Base-by-base conservation (phyloP, 1,140 invertebrate genomes). In the Episyrphus balteatus region DNA sequence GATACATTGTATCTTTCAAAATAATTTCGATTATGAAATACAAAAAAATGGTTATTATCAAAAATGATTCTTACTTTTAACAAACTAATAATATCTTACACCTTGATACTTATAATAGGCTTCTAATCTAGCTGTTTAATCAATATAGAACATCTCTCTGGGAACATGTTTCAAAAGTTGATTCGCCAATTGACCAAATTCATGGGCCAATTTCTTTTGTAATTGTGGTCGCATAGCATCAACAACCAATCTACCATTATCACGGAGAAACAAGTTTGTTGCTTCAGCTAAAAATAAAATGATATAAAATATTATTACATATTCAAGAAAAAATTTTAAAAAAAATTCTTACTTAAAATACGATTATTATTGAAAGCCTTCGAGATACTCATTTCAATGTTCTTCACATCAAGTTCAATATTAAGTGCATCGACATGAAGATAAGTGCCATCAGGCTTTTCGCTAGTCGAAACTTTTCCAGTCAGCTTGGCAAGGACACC, bases 211-310 rank as follows among this genome's bases (percentile, higher is more conserved):
- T 63, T 84, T 82, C 52, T 69, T 75, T 49, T 77, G 75, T 18
- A 84, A 58, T 55, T 84, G 82, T 1, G 79, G 76, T 55, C 78
- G 75, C 82, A 84, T 84, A 7, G 75, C 73, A 56, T 81, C 77
- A 34, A 84, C 57, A 1, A 85, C 80, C 60, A 84, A 76, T 41
- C 78, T 75, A 2, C 80, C 80, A 56, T 84, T 83, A 57, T 83
- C 81, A 26, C 78, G 70, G 11, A 84, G 69, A 55, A 85, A 85
- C 26, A 85, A 66, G 61, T 85, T 85, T 2, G 78, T 84, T 13
- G 82, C 82, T 65, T 84, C 79, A 49, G 76, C 82, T 84, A 55
- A 15, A 76, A 74, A 47, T 46, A 49, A 52, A 57, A 21, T 38
- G 8, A 44, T 42, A 36, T n/a, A 43, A 31, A 31, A 44, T 13